Evolutionary conservation across 2,888 invertebrate genomes (phyloP), one percentile per base, ranked within the genome.

Genomic region (Drosophila demipolita): DNA sequence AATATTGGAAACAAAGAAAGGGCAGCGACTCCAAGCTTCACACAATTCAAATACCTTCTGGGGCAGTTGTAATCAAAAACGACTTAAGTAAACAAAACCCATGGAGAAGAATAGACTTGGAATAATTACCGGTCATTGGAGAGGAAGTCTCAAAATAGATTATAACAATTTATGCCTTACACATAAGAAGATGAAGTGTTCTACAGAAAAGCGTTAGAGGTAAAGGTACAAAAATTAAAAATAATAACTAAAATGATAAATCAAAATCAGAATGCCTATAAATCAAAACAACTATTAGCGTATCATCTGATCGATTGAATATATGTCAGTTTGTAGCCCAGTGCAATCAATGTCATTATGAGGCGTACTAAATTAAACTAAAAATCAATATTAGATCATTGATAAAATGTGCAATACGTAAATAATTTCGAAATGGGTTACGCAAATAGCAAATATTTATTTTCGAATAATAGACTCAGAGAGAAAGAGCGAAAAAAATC

Each of bases 401-500:
- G 20, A n/a, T 50, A 15, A n/a, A 15, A 3, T 35, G 2, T 63
- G n/a, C 26, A 20, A 23, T 49, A 40, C n/a, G 42, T n/a, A 36
- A 36, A 38, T 38, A 4, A 26, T 49, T 20, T 20, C 20, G 38
- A 59, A 32, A 38, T 60, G 66, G 33, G 53, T 32, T 66, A 55
- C 17, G 26, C 29, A 49, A 61, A 50, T 67, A 23, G 32, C 40
- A 74, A 58, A 58, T 60, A 66, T 52, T 45, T 70, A 70, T 54
- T 20, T 54, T 26, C 54, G 17, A 52, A 40, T 9, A 15, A 26
- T 17, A 15, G n/a, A 45, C 36, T 67, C 65, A 49, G 45, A 20
- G 40, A 67, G 35, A 12, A 26, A 45, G 32, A 36, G 36, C 0
- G 11, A 54, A 17, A 36, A 36, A 17, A 17, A 7, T 2, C 0